Base-by-base conservation (phyloP, 2,888 invertebrate species). In the Agriotes lineatus region DNA sequence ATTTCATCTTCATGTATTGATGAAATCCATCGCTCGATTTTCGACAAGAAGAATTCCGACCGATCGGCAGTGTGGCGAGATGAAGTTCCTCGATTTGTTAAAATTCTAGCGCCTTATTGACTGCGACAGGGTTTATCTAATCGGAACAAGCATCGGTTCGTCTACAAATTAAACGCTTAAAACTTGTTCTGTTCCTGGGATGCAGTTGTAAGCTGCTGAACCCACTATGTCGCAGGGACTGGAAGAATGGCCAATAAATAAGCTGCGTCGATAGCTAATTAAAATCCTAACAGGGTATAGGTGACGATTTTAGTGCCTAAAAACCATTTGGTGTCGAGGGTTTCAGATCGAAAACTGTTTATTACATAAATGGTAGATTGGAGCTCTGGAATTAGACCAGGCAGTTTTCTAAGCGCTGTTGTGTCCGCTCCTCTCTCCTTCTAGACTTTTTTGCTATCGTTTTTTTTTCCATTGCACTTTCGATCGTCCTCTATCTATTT, bases 161-260 rank as follows among this genome's bases (percentile, higher is more conserved):
- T 20, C 48, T 48, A 48, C 48, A 48, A 48, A 48, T 48, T 48
- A 48, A 48, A 48, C 22, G 20, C 45, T 37, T 20, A 45, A 45
- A 45, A 45, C n/a, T 45, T 45, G 45, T 20, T 10, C 19, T 45
- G 48, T 48, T 48, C 14, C 48, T 48, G 20, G n/a, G 19, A 45
- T 45, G 19, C 45, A 18, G 19, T 45, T 42, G 42, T 42, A 42
- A 42, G 16, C 42, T 42, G 42, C 42, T 42, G 42, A 42, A 3
- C 16, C 42, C 42, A 42, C 42, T 42, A 16, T 14, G 16, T 42
- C 2, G 42, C 2, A 42, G 16, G 42, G 42, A 5, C 7, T 7
- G 25, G 7, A 25, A 25, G 14, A 42, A 42, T 42, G 16, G 42
- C 16, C 42, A 42, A 42, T 42, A 42, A 42, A 42, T 42, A 42